These are phyloP conservation scores for Puma concolor DNA, from an alignment of 2,113 vertebrate species.

Conservation along the genomic window DNA sequence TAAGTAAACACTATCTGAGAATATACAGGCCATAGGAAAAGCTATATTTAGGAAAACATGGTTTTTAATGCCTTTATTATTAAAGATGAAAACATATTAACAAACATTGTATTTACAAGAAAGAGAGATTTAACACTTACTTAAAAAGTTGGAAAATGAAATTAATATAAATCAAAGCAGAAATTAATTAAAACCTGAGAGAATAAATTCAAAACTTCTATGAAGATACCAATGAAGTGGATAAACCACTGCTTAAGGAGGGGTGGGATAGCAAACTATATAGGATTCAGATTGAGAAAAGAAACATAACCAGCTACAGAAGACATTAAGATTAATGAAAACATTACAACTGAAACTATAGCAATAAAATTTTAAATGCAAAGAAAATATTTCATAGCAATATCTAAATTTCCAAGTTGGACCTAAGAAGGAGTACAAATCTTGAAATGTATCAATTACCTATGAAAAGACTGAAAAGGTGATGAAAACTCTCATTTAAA, in stretches of 20 bases:
- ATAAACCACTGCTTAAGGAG: neutral
- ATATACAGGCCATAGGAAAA: neutral
- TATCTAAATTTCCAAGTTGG: neutral
- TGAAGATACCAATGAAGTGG: neutral
- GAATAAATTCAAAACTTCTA: slow-evolving; percentile 13
- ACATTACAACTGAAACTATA: neutral
- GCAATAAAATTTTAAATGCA: neutral
- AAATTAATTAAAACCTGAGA: neutral
- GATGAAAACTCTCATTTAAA: neutral
- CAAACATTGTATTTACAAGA: neutral
- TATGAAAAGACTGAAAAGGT: neutral
- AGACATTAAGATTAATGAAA: neutral
- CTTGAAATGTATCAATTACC: neutral
- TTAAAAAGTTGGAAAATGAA: neutral
- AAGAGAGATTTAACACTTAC: neutral
- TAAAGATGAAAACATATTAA: neutral
- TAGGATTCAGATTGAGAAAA: neutral
- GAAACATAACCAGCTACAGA: neutral
- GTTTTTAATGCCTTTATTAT: neutral
- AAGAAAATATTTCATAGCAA: neutral
- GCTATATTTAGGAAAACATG: neutral
- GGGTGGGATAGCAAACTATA: neutral
- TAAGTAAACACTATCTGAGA: neutral
- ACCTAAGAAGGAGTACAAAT: neutral
- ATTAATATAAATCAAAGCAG: neutral